A percentile compares a stretch with the other conserved stretches of the same genome.
Conservation (phyloP, 2,888 invertebrate genomes). For the Drosophila vallismaia region DNA sequence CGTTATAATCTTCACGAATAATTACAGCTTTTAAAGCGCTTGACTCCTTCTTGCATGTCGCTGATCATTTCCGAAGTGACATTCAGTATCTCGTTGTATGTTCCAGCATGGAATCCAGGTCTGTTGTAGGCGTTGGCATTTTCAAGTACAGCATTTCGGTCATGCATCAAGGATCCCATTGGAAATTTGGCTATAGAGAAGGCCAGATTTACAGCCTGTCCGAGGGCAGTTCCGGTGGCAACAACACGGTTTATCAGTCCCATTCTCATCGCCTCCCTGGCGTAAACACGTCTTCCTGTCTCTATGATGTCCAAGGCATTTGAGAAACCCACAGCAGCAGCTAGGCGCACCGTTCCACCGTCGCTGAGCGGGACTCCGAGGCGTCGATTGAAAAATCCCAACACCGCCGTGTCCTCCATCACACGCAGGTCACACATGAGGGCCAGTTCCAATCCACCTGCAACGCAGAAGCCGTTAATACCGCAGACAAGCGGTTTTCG, state of each 20-base stretch:
- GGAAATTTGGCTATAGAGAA: constrained; percentile 92
- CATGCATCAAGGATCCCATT: constrained; percentile 84
- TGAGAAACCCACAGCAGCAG: constrained; percentile 92
- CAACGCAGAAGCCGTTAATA: constrained; percentile 94
- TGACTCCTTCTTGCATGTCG: constrained; percentile 88
- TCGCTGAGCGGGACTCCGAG: constrained; percentile 94
- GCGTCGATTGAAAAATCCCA: constrained; percentile 92
- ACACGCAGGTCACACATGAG: constrained; percentile 95
- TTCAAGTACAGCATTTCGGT: constrained; percentile 85
- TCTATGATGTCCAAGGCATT: constrained; percentile 94
- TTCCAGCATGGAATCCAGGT: constrained; percentile 86
- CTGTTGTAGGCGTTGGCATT: constrained; percentile 86
- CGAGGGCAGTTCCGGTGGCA: constrained; percentile 92
- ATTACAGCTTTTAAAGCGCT: constrained; percentile 88
- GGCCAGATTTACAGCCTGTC: constrained; percentile 91
- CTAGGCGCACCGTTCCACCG: constrained; percentile 92
- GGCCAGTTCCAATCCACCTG: constrained; percentile 95
- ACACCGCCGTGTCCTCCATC: constrained; percentile 92
- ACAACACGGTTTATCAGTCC: constrained; percentile 93
- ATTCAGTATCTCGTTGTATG: constrained; percentile 86
- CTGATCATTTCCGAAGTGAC: constrained; percentile 86
- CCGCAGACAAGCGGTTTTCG: constrained; percentile 95
- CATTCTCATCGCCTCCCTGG: constrained; percentile 91
- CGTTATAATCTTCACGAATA: not conserved
- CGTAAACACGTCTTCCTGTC: constrained; percentile 91